These are phyloP conservation scores for Corythornis leucogaster DNA, from an alignment of 2,797 vertebrate species.

Conservation along the genomic window DNA sequence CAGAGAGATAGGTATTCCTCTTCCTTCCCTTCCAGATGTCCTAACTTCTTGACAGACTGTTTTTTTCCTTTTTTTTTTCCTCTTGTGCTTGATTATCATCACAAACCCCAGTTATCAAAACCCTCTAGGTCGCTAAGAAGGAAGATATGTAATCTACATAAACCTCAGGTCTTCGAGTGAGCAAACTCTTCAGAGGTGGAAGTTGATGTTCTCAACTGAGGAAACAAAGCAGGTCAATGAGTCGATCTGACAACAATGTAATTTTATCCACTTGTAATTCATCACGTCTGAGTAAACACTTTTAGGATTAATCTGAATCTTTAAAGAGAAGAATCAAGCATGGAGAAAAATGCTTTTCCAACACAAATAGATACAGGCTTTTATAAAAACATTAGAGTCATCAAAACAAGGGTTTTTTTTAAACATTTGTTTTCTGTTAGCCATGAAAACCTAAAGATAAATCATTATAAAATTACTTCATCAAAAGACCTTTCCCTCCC, in stretches of 20 bases:
- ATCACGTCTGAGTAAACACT: constrained; percentile 48
- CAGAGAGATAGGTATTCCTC: background rate
- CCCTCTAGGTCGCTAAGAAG: background rate
- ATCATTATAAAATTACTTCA: background rate
- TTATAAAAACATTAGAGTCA: constrained; percentile 20
- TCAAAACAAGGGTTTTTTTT: background rate
- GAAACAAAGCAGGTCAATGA: background rate
- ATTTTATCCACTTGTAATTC: constrained; percentile 28
- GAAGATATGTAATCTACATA: background rate
- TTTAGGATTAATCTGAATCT: background rate
- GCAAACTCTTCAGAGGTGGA: background rate
- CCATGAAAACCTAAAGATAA: constrained; percentile 5
- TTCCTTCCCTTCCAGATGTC: background rate
- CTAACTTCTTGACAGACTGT: rapidly evolving
- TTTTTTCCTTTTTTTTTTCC: background rate
- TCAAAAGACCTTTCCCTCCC: background rate
- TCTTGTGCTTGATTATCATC: background rate
- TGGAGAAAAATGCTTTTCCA: background rate
- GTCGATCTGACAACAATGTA: background rate
- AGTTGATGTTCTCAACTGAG: background rate
- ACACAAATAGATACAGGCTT: background rate
- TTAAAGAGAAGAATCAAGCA: background rate
- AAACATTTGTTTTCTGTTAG: background rate
- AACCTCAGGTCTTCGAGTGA: background rate
- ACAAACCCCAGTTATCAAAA: background rate